phyloP scores from a whole-genome alignment of 2,888 invertebrate genomes.

The Conomelus anceps region DNA sequence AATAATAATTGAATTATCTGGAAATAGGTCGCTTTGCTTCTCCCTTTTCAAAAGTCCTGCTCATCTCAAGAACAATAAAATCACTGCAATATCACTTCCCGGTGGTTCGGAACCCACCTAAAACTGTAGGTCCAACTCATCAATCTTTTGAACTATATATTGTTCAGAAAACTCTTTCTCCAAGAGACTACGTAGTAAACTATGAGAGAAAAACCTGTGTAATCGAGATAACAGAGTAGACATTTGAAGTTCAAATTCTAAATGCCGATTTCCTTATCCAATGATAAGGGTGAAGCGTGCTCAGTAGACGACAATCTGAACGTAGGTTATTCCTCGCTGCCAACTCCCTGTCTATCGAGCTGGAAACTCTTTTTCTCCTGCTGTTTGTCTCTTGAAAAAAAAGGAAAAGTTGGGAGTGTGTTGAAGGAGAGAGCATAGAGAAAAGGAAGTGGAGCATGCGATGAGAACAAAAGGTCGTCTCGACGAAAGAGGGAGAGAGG shows the following conservation, averaged over 20 bases:
- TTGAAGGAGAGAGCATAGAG: neutral
- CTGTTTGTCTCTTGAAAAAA: neutral
- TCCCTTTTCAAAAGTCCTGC: too few relatives aligned
- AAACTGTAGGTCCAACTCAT: too few relatives aligned
- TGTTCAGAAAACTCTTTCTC: too few relatives aligned
- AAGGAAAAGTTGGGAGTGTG: neutral
- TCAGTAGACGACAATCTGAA: neutral
- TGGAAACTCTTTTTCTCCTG: neutral
- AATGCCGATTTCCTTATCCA: neutral
- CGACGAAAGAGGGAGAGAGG: neutral
- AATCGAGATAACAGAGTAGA: neutral
- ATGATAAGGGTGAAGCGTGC: neutral
- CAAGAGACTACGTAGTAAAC: too few relatives aligned
- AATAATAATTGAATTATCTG: too few relatives aligned
- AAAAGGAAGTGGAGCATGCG: neutral
- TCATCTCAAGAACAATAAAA: too few relatives aligned
- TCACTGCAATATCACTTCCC: too few relatives aligned
- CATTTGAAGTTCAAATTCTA: neutral
- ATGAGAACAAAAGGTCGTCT: neutral
- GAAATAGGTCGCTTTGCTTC: too few relatives aligned
- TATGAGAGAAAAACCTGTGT: neutral
- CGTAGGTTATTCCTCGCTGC: neutral
- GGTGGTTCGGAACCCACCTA: too few relatives aligned
- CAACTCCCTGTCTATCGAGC: neutral
- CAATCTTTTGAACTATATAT: too few relatives aligned